Evolutionary conservation across 2,797 vertebrate species (phyloP), one percentile per base, ranked within the genome.

Genomic region (Arvicola amphibius): DNA sequence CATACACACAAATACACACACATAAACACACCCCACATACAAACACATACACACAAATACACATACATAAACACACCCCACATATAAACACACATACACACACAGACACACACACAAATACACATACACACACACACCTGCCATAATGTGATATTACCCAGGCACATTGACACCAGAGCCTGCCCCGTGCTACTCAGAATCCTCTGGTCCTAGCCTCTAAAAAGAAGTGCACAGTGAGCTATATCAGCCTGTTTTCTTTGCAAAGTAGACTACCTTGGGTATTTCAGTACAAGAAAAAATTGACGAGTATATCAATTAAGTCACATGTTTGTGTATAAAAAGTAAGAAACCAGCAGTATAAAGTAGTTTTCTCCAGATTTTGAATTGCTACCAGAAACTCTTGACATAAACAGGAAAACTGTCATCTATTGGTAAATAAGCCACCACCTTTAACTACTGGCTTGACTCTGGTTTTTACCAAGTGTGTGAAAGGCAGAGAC

Each of bases 371-470:
- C 88, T 61, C 56, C 67, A n/a, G 17, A 95, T 67, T 56, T 71
- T 93, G 65, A 95, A 29, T 29, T 69, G 88, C 93, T 63, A 78
- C 71, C 96, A 83, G 51, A 90, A 95, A 95, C 88, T 93, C 34
- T 94, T 90, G n/a, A 76, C 65, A 48, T 48, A 86, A 48, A 48
- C n/a, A 81, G 48, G 90, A 53, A 92, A 90, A 87, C 9, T 53
- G 25, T 3, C 51, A 88, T 59, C 43, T 56, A 63, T 56, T 37
- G 25, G 65, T 92, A 21, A 96, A 56, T 43, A 86, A 37, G 69
- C n/a, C 85, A 51, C 71, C 53, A 83, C 53, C 61, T 76, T 56
- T n/a, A 79, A 32, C 56, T 86, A 10, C 69, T 0, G 3, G 53
- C 29, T 59, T 74, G 43, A n/a, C 53, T 79, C n/a, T 16, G 14